These are phyloP conservation scores for Danio rerio DNA, from an alignment of 2,113 vertebrate species.

Conservation along the genomic window DNA sequence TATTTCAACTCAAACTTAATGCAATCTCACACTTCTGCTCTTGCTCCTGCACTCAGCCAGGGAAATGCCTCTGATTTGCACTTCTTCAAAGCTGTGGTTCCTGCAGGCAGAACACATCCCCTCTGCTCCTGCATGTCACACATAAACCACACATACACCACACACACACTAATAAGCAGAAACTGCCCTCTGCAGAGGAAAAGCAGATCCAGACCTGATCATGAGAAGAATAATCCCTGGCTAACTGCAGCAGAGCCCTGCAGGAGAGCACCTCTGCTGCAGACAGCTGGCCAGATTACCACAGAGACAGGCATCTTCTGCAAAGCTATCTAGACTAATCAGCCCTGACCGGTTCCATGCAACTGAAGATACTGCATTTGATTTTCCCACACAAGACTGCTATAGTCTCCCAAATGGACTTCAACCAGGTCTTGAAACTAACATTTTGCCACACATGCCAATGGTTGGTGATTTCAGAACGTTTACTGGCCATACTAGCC, in stretches of 20 bases:
- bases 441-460: too few relatives aligned
- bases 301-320: conserved; percentile 39
- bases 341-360: conserved; percentile 17
- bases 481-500: too few relatives aligned
- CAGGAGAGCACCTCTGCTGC: conserved; percentile 39
- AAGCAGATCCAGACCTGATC: conserved; percentile 40
- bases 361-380: conserved; percentile 23
- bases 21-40: conserved; percentile 12
- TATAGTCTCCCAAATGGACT: background rate
- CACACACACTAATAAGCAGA: conserved; percentile 33
- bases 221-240: conserved; percentile 52
- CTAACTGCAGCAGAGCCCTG: conserved; percentile 32
- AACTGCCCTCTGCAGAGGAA: conserved; percentile 13
- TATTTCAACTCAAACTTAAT: conserved; percentile 35
- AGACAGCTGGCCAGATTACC: conserved; percentile 52
- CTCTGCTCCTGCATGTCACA: background rate
- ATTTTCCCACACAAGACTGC: conserved; percentile 19
- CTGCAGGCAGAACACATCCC: conserved; percentile 18
- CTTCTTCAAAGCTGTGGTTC: conserved; percentile 33
- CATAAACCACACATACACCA: background rate
- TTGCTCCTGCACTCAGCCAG: background rate
- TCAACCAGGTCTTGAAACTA: background rate
- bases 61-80: conserved; percentile 37
- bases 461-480: too few relatives aligned
- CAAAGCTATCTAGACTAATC: conserved; percentile 42